phyloP scores from a whole-genome alignment of 2,888 invertebrate species.

The Trisateles emortualis region DNA sequence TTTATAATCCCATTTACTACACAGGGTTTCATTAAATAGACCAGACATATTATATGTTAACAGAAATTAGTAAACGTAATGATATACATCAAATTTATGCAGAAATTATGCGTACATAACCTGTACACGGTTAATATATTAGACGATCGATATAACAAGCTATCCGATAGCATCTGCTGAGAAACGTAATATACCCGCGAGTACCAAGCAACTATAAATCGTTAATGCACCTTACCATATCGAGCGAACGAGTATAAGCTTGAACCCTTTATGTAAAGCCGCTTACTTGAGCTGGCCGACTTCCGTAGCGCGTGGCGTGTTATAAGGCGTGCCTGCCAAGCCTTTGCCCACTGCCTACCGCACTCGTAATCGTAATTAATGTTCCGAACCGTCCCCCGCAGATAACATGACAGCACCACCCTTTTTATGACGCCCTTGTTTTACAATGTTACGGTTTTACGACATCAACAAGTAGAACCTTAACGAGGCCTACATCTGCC shows the following conservation, averaged over 20 bases:
- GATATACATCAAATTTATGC: neutral
- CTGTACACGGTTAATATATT: neutral
- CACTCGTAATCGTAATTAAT: constrained; percentile 71
- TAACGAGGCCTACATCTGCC: constrained; percentile 32
- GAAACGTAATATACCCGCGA: constrained; percentile 21
- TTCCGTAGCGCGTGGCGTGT: constrained; percentile 49
- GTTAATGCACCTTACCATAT: constrained; percentile 35
- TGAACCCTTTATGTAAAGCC: constrained; percentile 55
- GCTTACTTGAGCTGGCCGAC: constrained; percentile 43
- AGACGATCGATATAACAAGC: constrained; percentile 15
- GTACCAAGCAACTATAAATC: constrained; percentile 32
- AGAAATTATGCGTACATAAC: neutral
- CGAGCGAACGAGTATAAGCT: constrained; percentile 35
- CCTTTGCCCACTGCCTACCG: constrained; percentile 40
- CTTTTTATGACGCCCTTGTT: constrained; percentile 69
- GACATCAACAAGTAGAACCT: constrained; percentile 50
- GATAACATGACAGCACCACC: constrained; percentile 58
- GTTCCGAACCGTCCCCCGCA: constrained; percentile 53
- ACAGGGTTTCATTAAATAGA: too few species aligned
- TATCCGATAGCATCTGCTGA: constrained; percentile 18
- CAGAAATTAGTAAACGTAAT: neutral
- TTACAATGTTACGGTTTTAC: constrained; percentile 62
- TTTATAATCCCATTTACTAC: too few species aligned
- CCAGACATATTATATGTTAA: neutral
- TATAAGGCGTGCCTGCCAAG: constrained; percentile 54